Base-by-base conservation (phyloP, 2,888 invertebrate species). In the Xestobium rufovillosum region DNA sequence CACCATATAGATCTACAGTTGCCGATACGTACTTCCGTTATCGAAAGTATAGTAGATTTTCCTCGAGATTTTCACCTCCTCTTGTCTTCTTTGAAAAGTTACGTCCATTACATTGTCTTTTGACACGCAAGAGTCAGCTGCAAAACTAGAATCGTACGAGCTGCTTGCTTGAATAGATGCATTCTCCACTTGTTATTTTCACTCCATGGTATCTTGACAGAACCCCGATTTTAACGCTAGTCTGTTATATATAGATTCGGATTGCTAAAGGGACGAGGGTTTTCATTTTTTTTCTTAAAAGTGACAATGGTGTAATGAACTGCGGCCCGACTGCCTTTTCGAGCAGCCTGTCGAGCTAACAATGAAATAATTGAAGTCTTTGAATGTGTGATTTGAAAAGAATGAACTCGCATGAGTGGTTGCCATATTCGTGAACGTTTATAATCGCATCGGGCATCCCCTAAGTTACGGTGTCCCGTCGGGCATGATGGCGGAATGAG, bases 341-440 rank as follows among this genome's bases (percentile, higher is more conserved):
- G 48, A 50, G 47, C 49, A 45, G 42, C 44, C 52, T 53, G 54
- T 54, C 53, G 52, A 43, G 26, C 38, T 28, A 41, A 57, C 56
- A 60, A 58, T 50, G 47, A 51, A 48, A 55, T 54, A 56, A 60
- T 57, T 56, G 56, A 44, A 44, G 43, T 48, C 48, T 44, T 47
- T 42, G 44, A 51, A 49, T 52, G 42, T 47, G 49, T 52, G 54
- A 55, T 53, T 50, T 46, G 51, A 45, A 55, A 56, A 55, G 57
- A 59, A 59, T 57, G 53, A 52, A 48, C 49, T 53, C 50, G 56
- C 51, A 52, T 49, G 48, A 55, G 49, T 55, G 55, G 50, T 34
- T 45, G 35, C 43, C 43, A 43, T 47, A 48, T 46, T 47, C 44
- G 34, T 41, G 43, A 44, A 49, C 50, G 50, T 50, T 52, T 49